These are phyloP conservation scores for Myotis myotis DNA, from an alignment of 2,797 vertebrate genomes.

Conservation along the genomic window DNA sequence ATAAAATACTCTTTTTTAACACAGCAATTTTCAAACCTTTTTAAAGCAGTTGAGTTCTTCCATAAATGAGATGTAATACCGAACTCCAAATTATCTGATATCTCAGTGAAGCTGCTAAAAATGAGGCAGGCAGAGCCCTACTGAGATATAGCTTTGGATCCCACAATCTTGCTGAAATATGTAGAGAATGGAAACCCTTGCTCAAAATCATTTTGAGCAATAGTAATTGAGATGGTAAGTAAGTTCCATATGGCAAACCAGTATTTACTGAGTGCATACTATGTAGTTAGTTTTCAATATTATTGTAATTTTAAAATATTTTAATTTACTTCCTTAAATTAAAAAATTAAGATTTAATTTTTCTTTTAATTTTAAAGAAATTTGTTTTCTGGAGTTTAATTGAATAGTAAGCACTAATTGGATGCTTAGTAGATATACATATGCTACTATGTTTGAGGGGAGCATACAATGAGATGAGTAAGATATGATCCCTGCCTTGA, in stretches of 20 bases:
- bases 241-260: background rate
- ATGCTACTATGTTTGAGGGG: background rate
- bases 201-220: background rate
- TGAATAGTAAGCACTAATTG: background rate
- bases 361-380: background rate
- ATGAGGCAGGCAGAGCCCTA: background rate
- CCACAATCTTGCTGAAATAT: background rate
- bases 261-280: background rate
- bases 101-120: background rate
- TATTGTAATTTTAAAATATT: background rate
- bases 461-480: background rate
- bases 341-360: no score
- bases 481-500: background rate
- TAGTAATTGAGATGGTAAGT: background rate
- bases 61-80: background rate
- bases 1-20: background rate
- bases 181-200: background rate
- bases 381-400: background rate
- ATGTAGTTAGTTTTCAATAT: background rate
- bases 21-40: background rate
- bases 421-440: background rate
- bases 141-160: background rate
- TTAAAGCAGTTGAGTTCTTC: background rate
- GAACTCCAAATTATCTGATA: background rate
- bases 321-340: background rate